Base-by-base conservation (phyloP, 35 echinoderm and acorn worm genomes). In the Apostichopus japonicus region DNA sequence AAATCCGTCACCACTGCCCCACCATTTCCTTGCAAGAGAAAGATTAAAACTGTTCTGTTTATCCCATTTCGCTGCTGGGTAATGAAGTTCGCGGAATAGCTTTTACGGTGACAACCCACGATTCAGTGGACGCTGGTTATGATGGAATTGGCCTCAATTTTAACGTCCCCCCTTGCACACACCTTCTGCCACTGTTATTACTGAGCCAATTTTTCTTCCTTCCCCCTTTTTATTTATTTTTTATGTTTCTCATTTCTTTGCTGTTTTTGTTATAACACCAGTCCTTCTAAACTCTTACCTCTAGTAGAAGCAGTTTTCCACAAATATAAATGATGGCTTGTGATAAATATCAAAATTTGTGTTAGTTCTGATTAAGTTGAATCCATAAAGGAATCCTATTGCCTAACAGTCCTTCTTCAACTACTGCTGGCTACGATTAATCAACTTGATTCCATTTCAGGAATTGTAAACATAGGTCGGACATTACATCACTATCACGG, bases 281-380 rank as follows among this genome's bases (percentile, higher is more conserved):
- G 15, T 75, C 71, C 70, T 23, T 75, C 71, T 75, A 6, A 75
- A 75, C 71, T 75, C 71, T 21, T 23, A 21, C 71, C 7, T 75
- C 21, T 23, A 75, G 71, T 19, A 75, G 0, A 23, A 75, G 71
- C 16, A 23, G 71, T 84, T 84, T 84, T 16, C 33, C 33, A 44
- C 33, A 44, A 44, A 84, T 58, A 84, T 84, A 89, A 89, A 89
- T 72, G 56, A 89, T 72, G 61, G 62, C 56, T 7, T 53, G 86
- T 54, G 19, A 73, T 89, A 89, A 89, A 89, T 89, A 89, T 89
- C 86, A 89, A 59, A 89, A 89, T 89, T 72, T 89, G 86, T 89
- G 86, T 21, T 89, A 89, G 86, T 89, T 89, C 86, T 89, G 86
- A 89, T 89, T 89, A 89, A 89, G 86, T 89, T 89, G 9, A 63